Evolutionary conservation across 2,113 vertebrate genomes (phyloP).

Genomic region (Camelus bactrianus): DNA sequence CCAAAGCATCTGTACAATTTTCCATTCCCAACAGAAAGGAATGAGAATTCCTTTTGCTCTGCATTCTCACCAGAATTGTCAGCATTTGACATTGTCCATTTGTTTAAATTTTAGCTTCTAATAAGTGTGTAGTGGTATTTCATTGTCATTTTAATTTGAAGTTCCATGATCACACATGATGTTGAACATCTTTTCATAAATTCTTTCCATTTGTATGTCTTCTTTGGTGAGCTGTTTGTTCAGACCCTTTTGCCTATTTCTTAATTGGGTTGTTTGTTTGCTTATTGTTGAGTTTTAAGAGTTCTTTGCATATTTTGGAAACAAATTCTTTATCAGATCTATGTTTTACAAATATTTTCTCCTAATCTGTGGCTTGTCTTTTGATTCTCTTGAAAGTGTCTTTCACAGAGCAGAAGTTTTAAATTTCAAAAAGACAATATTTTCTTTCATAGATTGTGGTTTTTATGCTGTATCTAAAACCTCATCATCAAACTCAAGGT

Average conservation of each 20-base stretch:
- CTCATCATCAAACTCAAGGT: background rate
- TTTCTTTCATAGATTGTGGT: background rate
- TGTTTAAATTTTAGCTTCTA: background rate
- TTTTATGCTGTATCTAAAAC: background rate
- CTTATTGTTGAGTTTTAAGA: background rate
- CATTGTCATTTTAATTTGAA: background rate
- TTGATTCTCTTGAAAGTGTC: background rate
- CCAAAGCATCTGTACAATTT: background rate
- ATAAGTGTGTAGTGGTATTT: background rate
- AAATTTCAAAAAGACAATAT: conserved; percentile 10
- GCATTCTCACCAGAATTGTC: background rate
- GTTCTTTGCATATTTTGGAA: conserved; percentile 35
- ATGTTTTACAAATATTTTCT: conserved; percentile 47
- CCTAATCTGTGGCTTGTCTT: background rate
- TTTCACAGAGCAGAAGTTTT: background rate
- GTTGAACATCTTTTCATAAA: background rate
- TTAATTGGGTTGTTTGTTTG: background rate
- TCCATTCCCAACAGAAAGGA: background rate
- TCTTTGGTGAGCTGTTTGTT: background rate
- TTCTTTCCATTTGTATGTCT: background rate
- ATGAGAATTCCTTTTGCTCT: background rate
- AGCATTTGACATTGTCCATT: background rate
- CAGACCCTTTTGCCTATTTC: conserved; percentile 14
- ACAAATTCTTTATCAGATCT: conserved; percentile 1
- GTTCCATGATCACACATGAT: conserved; percentile 10